Base-by-base conservation (phyloP, 2,113 vertebrate species). In the Neolamprologus falcicula region DNA sequence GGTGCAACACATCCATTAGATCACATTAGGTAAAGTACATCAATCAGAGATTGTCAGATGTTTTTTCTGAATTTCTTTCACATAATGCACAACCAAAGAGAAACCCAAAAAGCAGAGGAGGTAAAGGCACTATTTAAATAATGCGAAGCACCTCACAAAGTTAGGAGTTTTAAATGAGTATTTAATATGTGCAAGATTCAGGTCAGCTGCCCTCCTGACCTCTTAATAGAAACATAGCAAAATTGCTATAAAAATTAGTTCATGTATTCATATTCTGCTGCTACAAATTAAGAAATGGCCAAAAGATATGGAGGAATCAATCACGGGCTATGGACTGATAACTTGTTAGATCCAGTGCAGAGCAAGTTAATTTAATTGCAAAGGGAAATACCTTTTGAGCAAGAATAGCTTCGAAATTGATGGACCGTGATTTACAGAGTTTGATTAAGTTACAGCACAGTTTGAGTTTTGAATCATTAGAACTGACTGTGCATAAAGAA, bases 1-100 rank as follows among this genome's bases (percentile, higher is more conserved):
- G 9, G 66, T 79, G 45, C 71, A 45, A 80, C 55, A 47, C 84
- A 92, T 94, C 85, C 2, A 13, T 94, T 90, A 88, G 83, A 52
- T 35, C 35, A 33, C 45, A 82, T 90, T 78, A 83, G 71, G 71
- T 76, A 76, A 26, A 78, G 63, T 28, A 47, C 54, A 66, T 85
- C 45, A 83, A 82, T 50, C 53, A 5, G 14, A 53, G 52, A 90
- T 80, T 83, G 79, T 88, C 68, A 1, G 68, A 88, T 26, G 26
- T 50, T 83, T 80, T 83, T 1, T 80, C 9, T 61, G 28, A 19
- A 61, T 61, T 92, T 1, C 17, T 28, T 26, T 80, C 66, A 79
- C 13, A 79, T 13, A 71, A 24, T 73, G 68, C 21, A 45, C 21
- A 73, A 42, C 63, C n/a, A 76, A 26, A 73, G 5, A 28, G 24